Conservation (phyloP, 2,797 vertebrate species). For the Helarctos malayanus region DNA sequence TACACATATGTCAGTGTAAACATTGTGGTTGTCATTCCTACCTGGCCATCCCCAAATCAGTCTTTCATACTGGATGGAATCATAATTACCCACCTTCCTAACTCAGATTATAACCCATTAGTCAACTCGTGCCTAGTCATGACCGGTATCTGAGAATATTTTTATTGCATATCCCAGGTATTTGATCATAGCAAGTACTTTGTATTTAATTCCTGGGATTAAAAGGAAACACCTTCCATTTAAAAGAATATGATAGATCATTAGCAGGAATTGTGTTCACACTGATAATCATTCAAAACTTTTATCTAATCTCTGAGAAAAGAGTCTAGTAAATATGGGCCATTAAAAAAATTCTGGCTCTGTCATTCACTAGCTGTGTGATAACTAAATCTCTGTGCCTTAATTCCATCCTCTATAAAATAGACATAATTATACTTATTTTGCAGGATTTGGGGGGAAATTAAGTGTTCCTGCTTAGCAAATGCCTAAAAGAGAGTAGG, state of each 20-base stretch:
- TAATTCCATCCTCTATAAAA: background rate
- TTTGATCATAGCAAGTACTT: background rate
- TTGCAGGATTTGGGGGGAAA: background rate
- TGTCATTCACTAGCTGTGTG: background rate
- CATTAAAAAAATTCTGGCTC: background rate
- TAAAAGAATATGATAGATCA: background rate
- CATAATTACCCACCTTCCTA: background rate
- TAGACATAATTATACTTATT: slow-evolving; percentile 3
- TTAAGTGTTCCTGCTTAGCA: background rate
- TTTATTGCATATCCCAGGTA: background rate
- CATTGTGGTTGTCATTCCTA: background rate
- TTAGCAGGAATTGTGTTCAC: background rate
- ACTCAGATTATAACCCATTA: background rate
- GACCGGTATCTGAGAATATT: background rate
- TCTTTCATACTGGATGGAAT: background rate
- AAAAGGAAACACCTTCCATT: slow-evolving; percentile 17
- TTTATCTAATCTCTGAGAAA: background rate
- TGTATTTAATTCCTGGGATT: background rate
- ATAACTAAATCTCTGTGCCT: background rate
- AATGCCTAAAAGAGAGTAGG: background rate
- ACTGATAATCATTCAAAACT: background rate
- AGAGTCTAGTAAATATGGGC: background rate
- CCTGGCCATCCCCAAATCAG: background rate
- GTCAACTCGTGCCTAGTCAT: background rate
- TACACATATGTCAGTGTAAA: background rate